Evolutionary conservation across 2,888 invertebrate species (phyloP), one percentile per base, ranked within the genome.

Genomic region (Synergus gifuensis): DNA sequence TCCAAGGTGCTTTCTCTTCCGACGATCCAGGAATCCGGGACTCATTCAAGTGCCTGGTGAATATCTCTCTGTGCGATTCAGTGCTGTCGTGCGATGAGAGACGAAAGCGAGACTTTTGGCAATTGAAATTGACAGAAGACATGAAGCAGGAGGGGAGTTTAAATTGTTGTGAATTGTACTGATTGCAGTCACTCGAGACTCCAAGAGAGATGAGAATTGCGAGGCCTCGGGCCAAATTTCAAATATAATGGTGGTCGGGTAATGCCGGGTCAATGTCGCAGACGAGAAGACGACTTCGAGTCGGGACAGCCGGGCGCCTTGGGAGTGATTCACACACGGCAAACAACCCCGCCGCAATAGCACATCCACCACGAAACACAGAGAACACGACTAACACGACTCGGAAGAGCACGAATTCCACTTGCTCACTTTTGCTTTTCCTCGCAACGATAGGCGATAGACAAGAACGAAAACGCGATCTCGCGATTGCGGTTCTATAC

Each of bases 121-220:
- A 40, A 73, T 73, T 73, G 73, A 49, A 73, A 73, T 73, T 73
- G 73, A 73, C 73, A 73, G 73, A 73, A 73, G 73, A 73, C 73
- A 73, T 73, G 73, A 60, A 60, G 49, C 49, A 54, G 49, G 73
- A 36, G 28, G 63, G 64, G 64, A 42, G 22, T 22, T 66, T 42
- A 42, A 66, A 40, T 18, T 54, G 49, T 44, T 44, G 44, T 44
- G 7, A 44, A 44, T 44, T 49, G 49, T n/a, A 49, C 16, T 5
- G 49, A 49, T 49, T 16, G 16, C 16, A 49, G 49, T 58, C 49
- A 54, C n/a, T 54, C n/a, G 44, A 44, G 44, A 44, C 44, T 36
- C 36, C 5, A 36, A 36, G 36, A 44, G 11, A 44, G 44, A 44
- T 44, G 44, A 44, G 44, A 11, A 44, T 11, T 54, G 36, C 16